Conservation (phyloP, 2,888 invertebrate species). For the Parapristionchus giblindavisi region DNA sequence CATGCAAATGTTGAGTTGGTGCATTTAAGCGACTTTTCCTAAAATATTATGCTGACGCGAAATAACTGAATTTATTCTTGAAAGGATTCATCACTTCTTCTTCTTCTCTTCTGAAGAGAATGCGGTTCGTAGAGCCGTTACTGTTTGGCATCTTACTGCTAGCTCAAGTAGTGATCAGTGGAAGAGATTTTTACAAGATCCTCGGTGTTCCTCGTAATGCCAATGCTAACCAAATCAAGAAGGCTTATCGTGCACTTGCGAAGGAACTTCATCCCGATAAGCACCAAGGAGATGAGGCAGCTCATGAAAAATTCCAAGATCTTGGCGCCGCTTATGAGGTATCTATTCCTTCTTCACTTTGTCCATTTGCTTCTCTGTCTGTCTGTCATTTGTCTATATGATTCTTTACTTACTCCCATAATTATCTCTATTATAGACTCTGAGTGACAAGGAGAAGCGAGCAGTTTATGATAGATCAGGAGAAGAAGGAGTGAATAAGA, state of each 20-base stretch:
- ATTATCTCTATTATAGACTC: conserved; percentile 75
- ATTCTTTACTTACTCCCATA: too few species aligned
- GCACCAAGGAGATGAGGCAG: conserved; percentile 90
- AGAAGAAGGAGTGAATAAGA: conserved; percentile 94
- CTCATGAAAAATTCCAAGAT: conserved; percentile 84
- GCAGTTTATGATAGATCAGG: conserved; percentile 94
- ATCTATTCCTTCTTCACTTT: neutral
- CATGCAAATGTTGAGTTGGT: neutral
- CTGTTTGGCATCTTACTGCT: conserved; percentile 39
- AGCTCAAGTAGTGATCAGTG: conserved; percentile 49
- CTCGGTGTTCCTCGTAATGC: conserved; percentile 83
- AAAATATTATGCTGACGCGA: conserved; percentile 19
- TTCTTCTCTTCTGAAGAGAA: neutral
- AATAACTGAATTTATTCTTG: neutral
- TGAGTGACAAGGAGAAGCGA: conserved; percentile 90
- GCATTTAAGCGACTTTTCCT: neutral
- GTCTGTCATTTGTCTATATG: too few species aligned
- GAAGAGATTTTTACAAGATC: conserved; percentile 69
- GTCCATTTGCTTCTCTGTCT: neutral
- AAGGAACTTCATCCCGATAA: conserved; percentile 96
- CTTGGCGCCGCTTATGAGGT: conserved; percentile 69
- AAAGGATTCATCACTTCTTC: neutral
- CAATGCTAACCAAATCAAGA: conserved; percentile 92
- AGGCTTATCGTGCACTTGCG: conserved; percentile 81
- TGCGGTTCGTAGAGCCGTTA: conserved; percentile 22